A percentile compares a stretch with the other conserved stretches of the same genome.
Conservation (phyloP, 2,888 invertebrate species). For the Lochmaea crataegi region DNA sequence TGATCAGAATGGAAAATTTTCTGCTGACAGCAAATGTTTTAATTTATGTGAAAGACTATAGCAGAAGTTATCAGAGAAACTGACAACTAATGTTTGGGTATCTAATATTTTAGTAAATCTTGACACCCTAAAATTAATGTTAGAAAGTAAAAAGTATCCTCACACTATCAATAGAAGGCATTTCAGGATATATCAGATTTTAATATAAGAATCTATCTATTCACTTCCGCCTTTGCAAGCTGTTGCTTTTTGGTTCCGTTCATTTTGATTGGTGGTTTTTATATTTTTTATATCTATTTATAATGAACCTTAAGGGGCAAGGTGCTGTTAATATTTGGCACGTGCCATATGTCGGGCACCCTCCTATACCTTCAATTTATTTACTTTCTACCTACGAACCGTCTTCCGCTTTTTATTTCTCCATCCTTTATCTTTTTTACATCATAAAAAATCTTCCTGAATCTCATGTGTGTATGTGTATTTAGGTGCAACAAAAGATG, state of each 20-base stretch:
- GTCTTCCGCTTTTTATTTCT: conserved; percentile 41
- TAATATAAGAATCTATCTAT: conserved; percentile 28
- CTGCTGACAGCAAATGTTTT: background rate
- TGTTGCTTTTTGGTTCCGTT: conserved; percentile 47
- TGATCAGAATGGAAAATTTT: background rate
- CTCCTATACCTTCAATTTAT: conserved; percentile 22
- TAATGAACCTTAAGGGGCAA: conserved; percentile 37
- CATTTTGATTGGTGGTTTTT: conserved; percentile 36
- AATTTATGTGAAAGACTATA: background rate
- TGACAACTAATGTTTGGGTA: background rate
- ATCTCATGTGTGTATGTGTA: conserved; percentile 31
- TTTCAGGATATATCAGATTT: conserved; percentile 26
- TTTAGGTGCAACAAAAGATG: conserved; percentile 32
- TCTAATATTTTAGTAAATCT: background rate
- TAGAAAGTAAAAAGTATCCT: conserved; percentile 7
- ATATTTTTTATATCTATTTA: conserved; percentile 31
- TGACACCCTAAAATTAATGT: conserved; percentile 7
- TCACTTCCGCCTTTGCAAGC: conserved; percentile 49
- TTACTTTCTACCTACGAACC: conserved; percentile 40
- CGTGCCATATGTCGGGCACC: conserved; percentile 39
- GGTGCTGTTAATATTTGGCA: conserved; percentile 42
- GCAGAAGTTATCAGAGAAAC: background rate
- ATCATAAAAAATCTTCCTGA: conserved; percentile 35
- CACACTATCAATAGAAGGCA: background rate
- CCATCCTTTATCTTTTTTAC: conserved; percentile 37